Conservation (phyloP, 2,797 vertebrate species). For the Lithobates pipiens region DNA sequence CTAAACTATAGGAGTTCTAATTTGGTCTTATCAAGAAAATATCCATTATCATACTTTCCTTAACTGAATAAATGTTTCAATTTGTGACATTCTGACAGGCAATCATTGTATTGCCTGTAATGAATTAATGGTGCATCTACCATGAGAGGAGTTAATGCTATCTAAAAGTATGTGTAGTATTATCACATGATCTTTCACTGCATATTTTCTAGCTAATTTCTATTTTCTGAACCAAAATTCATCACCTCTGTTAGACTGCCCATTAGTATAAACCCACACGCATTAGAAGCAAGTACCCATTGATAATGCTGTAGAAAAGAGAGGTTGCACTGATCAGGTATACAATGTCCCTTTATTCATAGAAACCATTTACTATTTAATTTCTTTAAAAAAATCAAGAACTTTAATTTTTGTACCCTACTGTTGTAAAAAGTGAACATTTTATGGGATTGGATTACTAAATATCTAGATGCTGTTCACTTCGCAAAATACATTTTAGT, state of each 20-base stretch:
- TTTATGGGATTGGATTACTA: no score
- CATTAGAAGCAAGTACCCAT: no score
- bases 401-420: no score
- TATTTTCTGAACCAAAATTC: background rate
- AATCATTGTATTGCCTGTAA: conserved; percentile 5
- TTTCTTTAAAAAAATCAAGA: no score
- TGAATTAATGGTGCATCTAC: conserved; percentile 2
- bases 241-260: background rate
- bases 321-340: no score
- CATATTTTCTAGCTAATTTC: background rate
- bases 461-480: no score
- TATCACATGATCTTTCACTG: conserved; percentile 5
- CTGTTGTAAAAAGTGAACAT: no score
- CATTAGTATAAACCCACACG: background rate
- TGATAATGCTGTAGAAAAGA: no score
- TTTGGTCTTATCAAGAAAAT: conserved; percentile 36
- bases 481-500: no score
- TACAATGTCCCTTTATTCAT: no score
- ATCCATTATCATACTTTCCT: conserved; percentile 10
- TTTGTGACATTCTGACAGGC: background rate
- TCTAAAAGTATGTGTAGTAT: background rate
- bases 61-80: conserved; percentile 14
- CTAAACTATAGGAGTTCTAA: conserved; percentile 28
- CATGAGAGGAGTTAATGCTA: background rate
- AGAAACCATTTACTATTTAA: no score